A percentile compares a stretch with the other conserved stretches of the same genome.
phyloP scores from a whole-genome alignment of 2,797 vertebrate species.

The Parotocinclus haroldoi region DNA sequence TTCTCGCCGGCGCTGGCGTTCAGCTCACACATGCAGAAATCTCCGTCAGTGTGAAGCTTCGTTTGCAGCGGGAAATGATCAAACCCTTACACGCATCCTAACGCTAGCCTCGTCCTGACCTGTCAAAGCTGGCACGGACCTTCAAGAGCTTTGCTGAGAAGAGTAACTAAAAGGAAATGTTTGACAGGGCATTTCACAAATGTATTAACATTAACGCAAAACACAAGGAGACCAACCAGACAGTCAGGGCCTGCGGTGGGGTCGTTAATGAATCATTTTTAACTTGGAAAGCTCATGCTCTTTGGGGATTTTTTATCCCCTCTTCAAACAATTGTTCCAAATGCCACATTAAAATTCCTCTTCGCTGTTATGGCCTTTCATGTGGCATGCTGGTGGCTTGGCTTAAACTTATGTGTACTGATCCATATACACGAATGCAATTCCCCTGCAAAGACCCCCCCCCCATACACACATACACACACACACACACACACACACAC shows the following conservation, averaged over 20 bases:
- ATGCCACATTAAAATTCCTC: slow-evolving; percentile 74
- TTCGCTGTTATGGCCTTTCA: slow-evolving; percentile 67
- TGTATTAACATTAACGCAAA: slow-evolving; percentile 40
- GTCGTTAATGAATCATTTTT: slow-evolving; percentile 74
- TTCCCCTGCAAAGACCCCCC: slow-evolving; percentile 12
- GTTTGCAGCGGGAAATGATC: neutral
- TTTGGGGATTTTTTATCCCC: slow-evolving; percentile 65
- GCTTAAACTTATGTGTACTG: slow-evolving; percentile 67
- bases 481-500: slow-evolving; percentile 33
- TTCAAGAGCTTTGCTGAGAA: neutral
- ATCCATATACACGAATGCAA: slow-evolving; percentile 56
- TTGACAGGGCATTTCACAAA: slow-evolving; percentile 28
- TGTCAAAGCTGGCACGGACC: neutral
- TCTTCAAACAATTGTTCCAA: slow-evolving; percentile 75
- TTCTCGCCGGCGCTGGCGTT: slow-evolving; percentile 4
- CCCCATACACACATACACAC: slow-evolving; percentile 24
- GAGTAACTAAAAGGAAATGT: slow-evolving; percentile 6
- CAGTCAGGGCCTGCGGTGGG: slow-evolving; percentile 59
- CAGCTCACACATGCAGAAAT: neutral
- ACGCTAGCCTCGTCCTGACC: neutral
- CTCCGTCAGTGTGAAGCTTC: slow-evolving; percentile 3
- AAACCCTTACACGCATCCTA: neutral
- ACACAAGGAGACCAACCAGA: slow-evolving; percentile 21
- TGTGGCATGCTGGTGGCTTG: slow-evolving; percentile 73
- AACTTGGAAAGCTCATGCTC: slow-evolving; percentile 63